Percentiles rank a stretch among this genome's conserved stretches.
These are phyloP conservation scores for Nysson spinosus DNA, from an alignment of 2,888 invertebrate species.

Conservation along the genomic window DNA sequence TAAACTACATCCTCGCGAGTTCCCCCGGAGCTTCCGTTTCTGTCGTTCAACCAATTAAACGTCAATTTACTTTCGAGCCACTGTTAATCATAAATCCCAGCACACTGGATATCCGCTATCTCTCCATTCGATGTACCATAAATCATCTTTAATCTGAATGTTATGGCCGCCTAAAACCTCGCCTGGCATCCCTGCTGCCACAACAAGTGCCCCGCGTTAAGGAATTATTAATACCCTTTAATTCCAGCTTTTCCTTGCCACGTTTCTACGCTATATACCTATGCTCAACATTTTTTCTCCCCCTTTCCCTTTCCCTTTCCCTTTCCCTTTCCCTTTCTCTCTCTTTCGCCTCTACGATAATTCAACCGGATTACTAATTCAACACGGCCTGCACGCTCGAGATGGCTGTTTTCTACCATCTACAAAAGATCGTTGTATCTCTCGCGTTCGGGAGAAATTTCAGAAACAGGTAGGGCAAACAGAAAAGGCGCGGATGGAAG, in stretches of 20 bases:
- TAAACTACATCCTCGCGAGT: slow-evolving; percentile 2
- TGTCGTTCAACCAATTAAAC: slow-evolving; percentile 27
- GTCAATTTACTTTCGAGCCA: slow-evolving; percentile 1
- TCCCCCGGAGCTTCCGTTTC: slow-evolving; percentile 9
- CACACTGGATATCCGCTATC: slow-evolving; percentile 21
- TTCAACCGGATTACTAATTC: no score
- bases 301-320: background rate
- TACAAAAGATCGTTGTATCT: background rate
- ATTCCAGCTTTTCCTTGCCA: slow-evolving; percentile 19
- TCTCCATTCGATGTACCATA: slow-evolving; percentile 16
- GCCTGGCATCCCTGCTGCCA: slow-evolving; percentile 13
- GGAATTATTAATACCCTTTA: slow-evolving; percentile 41
- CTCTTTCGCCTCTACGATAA: background rate
- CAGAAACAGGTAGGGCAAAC: no score
- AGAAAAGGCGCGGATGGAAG: background rate
- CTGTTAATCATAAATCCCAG: slow-evolving; percentile 18
- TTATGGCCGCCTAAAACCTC: slow-evolving; percentile 27
- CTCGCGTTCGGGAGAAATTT: background rate
- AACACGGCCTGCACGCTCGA: no score
- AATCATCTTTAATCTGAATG: slow-evolving; percentile 42
- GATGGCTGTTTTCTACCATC: slow-evolving; percentile 1
- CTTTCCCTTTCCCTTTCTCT: background rate
- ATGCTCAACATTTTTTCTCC: background rate
- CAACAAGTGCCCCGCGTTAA: slow-evolving; percentile 25
- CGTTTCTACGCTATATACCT: background rate